Percentiles rank a stretch among this genome's conserved stretches.
Evolutionary conservation across 2,888 invertebrate species (phyloP).

Genomic region (Gnatocerus cornutus): DNA sequence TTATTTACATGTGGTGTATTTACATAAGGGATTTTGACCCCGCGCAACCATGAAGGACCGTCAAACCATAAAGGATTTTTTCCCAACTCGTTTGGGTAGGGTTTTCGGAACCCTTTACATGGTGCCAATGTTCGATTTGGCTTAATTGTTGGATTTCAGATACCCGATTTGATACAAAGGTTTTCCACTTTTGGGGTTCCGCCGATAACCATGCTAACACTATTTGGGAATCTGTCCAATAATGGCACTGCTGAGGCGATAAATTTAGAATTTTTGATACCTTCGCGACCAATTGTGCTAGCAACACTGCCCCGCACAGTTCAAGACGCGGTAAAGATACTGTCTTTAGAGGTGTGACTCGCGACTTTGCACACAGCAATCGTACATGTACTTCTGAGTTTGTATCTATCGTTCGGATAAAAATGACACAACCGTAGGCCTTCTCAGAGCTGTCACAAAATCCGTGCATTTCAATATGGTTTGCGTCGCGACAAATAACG

Average conservation of each 20-base stretch:
- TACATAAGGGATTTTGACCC: neutral
- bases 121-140: slow-evolving; percentile 20
- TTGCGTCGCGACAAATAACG: neutral
- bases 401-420: slow-evolving; percentile 1
- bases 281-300: slow-evolving; percentile 19
- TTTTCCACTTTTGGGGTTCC: slow-evolving; percentile 14
- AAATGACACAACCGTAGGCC: slow-evolving; percentile 27
- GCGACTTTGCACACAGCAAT: slow-evolving; percentile 40
- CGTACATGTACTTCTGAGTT: neutral
- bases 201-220: slow-evolving; percentile 29
- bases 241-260: neutral
- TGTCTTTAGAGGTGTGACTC: slow-evolving; percentile 39
- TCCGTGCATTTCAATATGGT: slow-evolving; percentile 6
- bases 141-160: slow-evolving; percentile 31
- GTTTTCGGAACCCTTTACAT: slow-evolving; percentile 27
- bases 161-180: slow-evolving; percentile 45
- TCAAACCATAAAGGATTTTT: slow-evolving; percentile 4
- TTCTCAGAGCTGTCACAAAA: slow-evolving; percentile 33
- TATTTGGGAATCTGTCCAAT: slow-evolving; percentile 38
- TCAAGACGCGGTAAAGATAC: slow-evolving; percentile 41
- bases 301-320: slow-evolving; percentile 45
- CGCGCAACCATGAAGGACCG: slow-evolving; percentile 22
- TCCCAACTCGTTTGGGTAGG: slow-evolving; percentile 4
- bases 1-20: no score
- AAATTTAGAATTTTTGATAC: neutral